phyloP scores from a whole-genome alignment of 2,113 vertebrate species.

The Halichoerus grypus region DNA sequence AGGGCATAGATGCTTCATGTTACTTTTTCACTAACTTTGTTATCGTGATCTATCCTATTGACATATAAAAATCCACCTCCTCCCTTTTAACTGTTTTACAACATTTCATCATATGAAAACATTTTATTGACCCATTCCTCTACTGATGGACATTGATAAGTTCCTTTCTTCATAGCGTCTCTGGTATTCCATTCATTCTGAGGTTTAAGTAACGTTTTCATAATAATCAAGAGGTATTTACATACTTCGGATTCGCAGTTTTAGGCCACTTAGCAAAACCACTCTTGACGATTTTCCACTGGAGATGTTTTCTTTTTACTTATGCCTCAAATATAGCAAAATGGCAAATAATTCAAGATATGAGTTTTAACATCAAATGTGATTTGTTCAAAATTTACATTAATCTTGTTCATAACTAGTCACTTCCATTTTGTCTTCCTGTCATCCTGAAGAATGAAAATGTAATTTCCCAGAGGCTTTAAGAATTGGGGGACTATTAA shows the following conservation, averaged over 20 bases:
- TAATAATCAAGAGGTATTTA: neutral
- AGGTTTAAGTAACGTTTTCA: slow-evolving; percentile 31
- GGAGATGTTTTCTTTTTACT: slow-evolving; percentile 68
- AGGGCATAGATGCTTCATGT: neutral
- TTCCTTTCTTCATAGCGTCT: neutral
- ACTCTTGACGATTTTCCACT: neutral
- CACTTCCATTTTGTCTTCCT: slow-evolving; percentile 89
- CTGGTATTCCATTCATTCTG: neutral
- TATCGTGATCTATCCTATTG: neutral
- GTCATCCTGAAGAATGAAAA: slow-evolving; percentile 87
- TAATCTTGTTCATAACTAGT: slow-evolving; percentile 86
- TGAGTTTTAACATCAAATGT: slow-evolving; percentile 84
- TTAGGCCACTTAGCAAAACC: neutral
- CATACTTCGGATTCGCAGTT: neutral
- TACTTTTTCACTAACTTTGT: neutral
- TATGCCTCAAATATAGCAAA: slow-evolving; percentile 71
- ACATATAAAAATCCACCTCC: neutral
- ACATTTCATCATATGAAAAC: neutral
- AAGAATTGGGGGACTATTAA: slow-evolving; percentile 91
- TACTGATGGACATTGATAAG: neutral
- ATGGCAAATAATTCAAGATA: slow-evolving; percentile 80
- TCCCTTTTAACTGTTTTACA: neutral
- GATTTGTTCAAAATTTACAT: slow-evolving; percentile 87
- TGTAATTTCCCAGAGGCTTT: slow-evolving; percentile 92
- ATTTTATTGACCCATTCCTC: neutral